Evolutionary conservation across 2,113 vertebrate species (phyloP), one percentile per base, ranked within the genome.

Genomic region (Sarotherodon lohbergeri): DNA sequence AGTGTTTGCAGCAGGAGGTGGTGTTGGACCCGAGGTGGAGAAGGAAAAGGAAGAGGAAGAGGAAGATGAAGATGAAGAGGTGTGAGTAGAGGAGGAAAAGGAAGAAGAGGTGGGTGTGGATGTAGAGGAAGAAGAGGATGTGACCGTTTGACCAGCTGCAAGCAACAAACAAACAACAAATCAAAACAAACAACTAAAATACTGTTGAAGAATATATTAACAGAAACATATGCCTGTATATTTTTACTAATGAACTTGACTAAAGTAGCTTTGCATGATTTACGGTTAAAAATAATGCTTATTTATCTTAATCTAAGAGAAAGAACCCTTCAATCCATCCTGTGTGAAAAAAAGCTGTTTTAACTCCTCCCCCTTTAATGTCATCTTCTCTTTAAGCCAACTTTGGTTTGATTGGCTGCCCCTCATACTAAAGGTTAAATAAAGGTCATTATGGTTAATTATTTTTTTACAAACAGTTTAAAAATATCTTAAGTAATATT

Each of bases 11-110:
- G 96, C 79, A 1, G 54, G 87, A 39, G 92, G 82, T 5, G 92
- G 82, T 6, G 89, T 90, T 32, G 93, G 92, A 10, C 85, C 90
- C 9, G 92, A 90, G 79, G 89, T 22, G 55, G 95, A 89, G 39
- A 94, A 92, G 11, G 94, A 91, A 61, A 92, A 93, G 46, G 92
- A 91, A 6, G 93, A 87, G 82, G 94, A 78, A 59, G 92, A 87
- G 57, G 94, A 83, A 52, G 91, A 86, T 68, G 94, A 83, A 52
- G 91, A 86, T 68, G 95, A 90, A 1, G 92, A 86, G 4, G 91
- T 89, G 27, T 90, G 84, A 79, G 94, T 19, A 50, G 91, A 89
- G 86, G 94, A 83, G 56, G 91, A 83, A 46, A 92, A 94, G 16
- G 89, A 91, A 3, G 91, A 85, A 13, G 87, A 84, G 12, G 90